Conservation (phyloP, 2,797 vertebrate genomes). For the Onychomys torridus region DNA sequence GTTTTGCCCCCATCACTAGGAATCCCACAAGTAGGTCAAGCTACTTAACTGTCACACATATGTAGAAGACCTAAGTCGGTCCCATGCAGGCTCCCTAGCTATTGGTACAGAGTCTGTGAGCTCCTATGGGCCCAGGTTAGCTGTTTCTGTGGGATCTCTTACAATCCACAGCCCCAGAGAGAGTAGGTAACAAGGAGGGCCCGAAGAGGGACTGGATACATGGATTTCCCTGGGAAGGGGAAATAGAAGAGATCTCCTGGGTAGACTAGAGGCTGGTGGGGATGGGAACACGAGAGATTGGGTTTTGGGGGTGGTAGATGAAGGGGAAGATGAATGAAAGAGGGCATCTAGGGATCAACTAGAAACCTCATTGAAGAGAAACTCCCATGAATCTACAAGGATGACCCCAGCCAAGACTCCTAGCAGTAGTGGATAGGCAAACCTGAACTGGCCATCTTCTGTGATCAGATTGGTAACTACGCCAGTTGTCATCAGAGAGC, state of each 20-base stretch:
- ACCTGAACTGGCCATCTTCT: background rate
- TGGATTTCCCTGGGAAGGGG: background rate
- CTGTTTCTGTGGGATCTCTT: background rate
- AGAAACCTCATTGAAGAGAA: background rate
- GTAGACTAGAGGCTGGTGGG: background rate
- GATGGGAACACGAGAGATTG: background rate
- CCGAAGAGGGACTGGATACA: rapidly evolving
- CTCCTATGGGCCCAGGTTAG: background rate
- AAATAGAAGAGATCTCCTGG: background rate
- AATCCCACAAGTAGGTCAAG: background rate
- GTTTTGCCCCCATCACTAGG: background rate
- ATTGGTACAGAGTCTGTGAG: background rate
- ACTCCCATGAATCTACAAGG: background rate
- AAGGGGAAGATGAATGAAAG: background rate
- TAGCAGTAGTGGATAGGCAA: background rate
- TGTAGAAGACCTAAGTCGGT: background rate
- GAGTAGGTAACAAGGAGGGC: background rate
- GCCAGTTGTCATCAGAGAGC: background rate
- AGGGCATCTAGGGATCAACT: background rate
- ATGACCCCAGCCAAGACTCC: background rate
- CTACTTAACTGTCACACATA: background rate
- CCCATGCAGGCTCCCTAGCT: background rate
- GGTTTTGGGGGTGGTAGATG: background rate
- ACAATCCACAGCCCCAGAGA: background rate
- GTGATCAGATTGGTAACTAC: background rate